phyloP scores from a whole-genome alignment of 2,797 vertebrate species.

The Sebastes vulpes region DNA sequence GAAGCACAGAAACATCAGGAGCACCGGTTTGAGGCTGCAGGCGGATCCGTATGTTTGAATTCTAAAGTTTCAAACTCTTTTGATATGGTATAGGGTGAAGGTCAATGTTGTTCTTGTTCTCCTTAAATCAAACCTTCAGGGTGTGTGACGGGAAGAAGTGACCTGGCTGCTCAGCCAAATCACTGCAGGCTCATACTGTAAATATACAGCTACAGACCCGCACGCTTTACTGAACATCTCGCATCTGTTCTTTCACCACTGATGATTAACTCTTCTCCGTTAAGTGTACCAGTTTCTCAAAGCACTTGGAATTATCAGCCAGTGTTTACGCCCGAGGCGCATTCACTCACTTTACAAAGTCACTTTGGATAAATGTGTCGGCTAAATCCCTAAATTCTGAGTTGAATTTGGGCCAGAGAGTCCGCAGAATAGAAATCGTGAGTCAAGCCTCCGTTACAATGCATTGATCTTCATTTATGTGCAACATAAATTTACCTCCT shows the following conservation, averaged over 20 bases:
- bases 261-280: constrained; percentile 8
- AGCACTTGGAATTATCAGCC: neutral
- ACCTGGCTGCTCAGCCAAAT: constrained; percentile 8
- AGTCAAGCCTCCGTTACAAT: neutral
- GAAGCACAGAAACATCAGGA: neutral
- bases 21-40: neutral
- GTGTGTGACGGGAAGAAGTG: neutral
- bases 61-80: neutral
- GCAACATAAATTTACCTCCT: neutral
- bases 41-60: neutral
- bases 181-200: neutral
- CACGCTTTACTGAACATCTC: neutral
- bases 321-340: neutral
- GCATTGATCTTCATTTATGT: constrained; percentile 13
- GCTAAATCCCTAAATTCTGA: neutral
- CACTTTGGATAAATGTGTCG: constrained; percentile 11
- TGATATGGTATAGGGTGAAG: neutral
- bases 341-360: neutral
- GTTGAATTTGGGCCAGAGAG: neutral
- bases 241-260: constrained; percentile 7
- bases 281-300: neutral
- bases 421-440: neutral
- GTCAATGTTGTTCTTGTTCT: constrained; percentile 2
- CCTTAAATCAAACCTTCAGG: constrained; percentile 11
- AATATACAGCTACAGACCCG: constrained; percentile 8